These are phyloP conservation scores for Nephrotoma guestfalica DNA, from an alignment of 2,888 invertebrate genomes.

Conservation along the genomic window DNA sequence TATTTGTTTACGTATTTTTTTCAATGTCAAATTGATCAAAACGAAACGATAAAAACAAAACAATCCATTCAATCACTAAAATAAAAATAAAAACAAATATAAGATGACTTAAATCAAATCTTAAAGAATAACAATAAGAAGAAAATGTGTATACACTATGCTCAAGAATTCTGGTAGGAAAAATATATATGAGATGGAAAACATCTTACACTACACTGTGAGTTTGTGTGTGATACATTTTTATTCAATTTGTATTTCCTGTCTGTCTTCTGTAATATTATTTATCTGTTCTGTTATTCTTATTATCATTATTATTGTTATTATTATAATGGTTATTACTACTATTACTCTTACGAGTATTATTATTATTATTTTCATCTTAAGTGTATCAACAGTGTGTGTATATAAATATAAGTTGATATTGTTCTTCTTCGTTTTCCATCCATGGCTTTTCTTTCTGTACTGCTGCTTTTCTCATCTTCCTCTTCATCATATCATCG, in stretches of 20 bases:
- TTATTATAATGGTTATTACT: constrained; percentile 2
- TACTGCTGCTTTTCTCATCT: not conserved
- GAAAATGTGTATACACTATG: not conserved
- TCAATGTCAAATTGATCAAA: not conserved
- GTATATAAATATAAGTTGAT: not conserved
- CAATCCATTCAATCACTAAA: not conserved
- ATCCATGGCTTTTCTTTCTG: not conserved
- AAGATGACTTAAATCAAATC: not conserved
- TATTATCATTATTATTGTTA: constrained; percentile 5
- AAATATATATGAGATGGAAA: not conserved
- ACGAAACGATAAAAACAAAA: not conserved
- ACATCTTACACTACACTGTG: not conserved
- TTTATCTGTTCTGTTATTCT: constrained; percentile 1
- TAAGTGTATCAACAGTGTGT: not conserved
- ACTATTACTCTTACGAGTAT: not conserved
- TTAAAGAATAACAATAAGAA: not conserved
- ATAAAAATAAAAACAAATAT: not conserved
- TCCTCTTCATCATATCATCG: not conserved
- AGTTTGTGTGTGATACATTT: not conserved
- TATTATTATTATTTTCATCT: not conserved
- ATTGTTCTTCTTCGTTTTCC: not conserved
- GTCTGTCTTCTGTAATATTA: constrained; percentile 2
- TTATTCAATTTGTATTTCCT: constrained; percentile 3
- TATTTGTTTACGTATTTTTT: not conserved
- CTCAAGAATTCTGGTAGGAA: not conserved